Conservation (phyloP, 2,888 invertebrate genomes). For the Ypsolopha sequella region DNA sequence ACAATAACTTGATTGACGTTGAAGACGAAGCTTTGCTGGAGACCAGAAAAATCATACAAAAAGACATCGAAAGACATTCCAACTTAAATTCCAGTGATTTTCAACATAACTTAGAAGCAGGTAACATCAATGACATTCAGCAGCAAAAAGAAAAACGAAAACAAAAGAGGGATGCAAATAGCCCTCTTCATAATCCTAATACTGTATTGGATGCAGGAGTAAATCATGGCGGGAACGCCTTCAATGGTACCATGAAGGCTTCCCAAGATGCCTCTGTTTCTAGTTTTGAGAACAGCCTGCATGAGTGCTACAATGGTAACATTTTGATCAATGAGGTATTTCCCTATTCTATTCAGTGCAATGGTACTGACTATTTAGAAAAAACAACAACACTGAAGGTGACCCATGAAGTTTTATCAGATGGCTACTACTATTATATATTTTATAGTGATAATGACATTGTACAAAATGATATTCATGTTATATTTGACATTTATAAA, state of each 20-base stretch:
- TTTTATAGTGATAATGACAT: slow-evolving; percentile 90
- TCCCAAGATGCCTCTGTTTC: slow-evolving; percentile 78
- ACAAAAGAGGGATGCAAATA: slow-evolving; percentile 36
- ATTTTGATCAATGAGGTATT: slow-evolving; percentile 81
- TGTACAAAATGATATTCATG: slow-evolving; percentile 84
- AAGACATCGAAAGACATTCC: slow-evolving; percentile 13
- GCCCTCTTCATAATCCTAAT: slow-evolving; percentile 50
- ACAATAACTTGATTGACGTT: slow-evolving; percentile 16
- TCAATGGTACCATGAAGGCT: slow-evolving; percentile 61
- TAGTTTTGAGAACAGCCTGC: slow-evolving; percentile 83
- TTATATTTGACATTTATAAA: slow-evolving; percentile 87
- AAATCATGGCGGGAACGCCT: slow-evolving; percentile 81
- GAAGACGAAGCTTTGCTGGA: slow-evolving; percentile 16
- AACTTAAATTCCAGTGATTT: background rate
- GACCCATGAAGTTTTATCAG: slow-evolving; percentile 77
- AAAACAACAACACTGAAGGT: slow-evolving; percentile 74
- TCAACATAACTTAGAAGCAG: background rate
- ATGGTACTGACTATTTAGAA: slow-evolving; percentile 77
- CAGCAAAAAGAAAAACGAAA: slow-evolving; percentile 14
- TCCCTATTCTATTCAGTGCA: slow-evolving; percentile 76
- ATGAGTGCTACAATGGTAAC: slow-evolving; percentile 82
- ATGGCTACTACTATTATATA: slow-evolving; percentile 91
- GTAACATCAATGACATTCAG: slow-evolving; percentile 7
- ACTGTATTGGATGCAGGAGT: slow-evolving; percentile 79
- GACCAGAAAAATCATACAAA: slow-evolving; percentile 10